Percentiles rank a stretch among this genome's conserved stretches.
These are phyloP conservation scores for Pocillopora verrucosa DNA, from an alignment of 64 coral and sea anemone genomes.

Conservation along the genomic window DNA sequence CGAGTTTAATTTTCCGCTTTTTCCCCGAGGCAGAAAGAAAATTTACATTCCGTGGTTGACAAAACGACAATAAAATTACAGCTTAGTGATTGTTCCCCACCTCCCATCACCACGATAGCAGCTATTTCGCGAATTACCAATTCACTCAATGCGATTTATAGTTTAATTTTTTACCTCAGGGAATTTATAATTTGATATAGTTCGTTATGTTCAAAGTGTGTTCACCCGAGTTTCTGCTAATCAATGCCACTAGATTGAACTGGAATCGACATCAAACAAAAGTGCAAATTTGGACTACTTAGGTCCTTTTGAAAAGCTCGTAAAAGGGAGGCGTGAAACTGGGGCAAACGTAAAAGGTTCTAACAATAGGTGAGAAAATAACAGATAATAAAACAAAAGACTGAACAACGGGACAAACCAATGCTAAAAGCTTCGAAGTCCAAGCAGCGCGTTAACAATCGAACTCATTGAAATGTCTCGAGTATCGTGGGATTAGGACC, in stretches of 20 bases:
- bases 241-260: conserved; percentile 22
- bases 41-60: conserved; percentile 7
- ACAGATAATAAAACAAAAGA: conserved; percentile 86
- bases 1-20: neutral
- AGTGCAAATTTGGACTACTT: conserved; percentile 85
- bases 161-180: conserved; percentile 16
- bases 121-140: conserved; percentile 5
- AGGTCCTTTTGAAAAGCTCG: conserved; percentile 69
- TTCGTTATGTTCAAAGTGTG: neutral
- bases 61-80: neutral
- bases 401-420: conserved; percentile 34
- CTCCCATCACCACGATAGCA: neutral
- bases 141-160: neutral
- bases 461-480: conserved; percentile 22
- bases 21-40: neutral
- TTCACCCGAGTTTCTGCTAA: conserved; percentile 1
- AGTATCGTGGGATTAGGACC: conserved; percentile 39
- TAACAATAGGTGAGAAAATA: conserved; percentile 93
- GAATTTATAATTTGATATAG: conserved; percentile 38
- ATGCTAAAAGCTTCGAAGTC: conserved; percentile 45
- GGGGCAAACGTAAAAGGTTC: conserved; percentile 75
- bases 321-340: conserved; percentile 86
- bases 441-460: conserved; percentile 25
- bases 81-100: neutral
- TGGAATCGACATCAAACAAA: conserved; percentile 58